A percentile compares a stretch with the other conserved stretches of the same genome.
Conservation (phyloP, 2,888 invertebrate species). For the Agrilus mali region DNA sequence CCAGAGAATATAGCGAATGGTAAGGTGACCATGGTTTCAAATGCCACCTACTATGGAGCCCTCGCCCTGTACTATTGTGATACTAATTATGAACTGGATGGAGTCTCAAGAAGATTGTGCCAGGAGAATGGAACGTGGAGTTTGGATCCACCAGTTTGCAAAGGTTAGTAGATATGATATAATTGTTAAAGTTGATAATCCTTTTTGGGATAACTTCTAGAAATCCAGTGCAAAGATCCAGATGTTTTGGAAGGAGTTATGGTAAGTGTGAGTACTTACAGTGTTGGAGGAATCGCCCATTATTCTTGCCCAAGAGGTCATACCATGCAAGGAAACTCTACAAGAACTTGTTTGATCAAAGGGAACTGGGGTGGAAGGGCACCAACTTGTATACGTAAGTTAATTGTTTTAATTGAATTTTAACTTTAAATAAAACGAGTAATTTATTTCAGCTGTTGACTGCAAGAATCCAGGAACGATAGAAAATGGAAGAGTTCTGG, state of each 20-base stretch:
- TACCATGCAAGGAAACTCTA: slow-evolving; percentile 65
- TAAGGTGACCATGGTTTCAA: slow-evolving; percentile 66
- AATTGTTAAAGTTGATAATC: neutral
- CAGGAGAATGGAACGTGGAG: slow-evolving; percentile 87
- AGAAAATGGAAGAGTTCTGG: slow-evolving; percentile 76
- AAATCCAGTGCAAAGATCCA: slow-evolving; percentile 69
- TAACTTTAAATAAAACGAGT: neutral
- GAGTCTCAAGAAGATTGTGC: slow-evolving; percentile 70
- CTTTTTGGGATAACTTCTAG: slow-evolving; percentile 29
- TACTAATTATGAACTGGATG: slow-evolving; percentile 66
- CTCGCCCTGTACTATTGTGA: slow-evolving; percentile 76
- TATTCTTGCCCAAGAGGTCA: slow-evolving; percentile 77
- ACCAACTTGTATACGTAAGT: slow-evolving; percentile 71
- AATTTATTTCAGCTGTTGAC: slow-evolving; percentile 55
- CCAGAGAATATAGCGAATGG: slow-evolving; percentile 63
- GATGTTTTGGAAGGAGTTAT: slow-evolving; percentile 45
- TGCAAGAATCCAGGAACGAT: slow-evolving; percentile 69
- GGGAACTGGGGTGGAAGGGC: slow-evolving; percentile 74
- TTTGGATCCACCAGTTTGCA: slow-evolving; percentile 67
- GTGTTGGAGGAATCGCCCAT: slow-evolving; percentile 67
- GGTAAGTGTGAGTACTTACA: slow-evolving; percentile 48
- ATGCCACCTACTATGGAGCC: slow-evolving; percentile 81
- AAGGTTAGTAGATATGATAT: slow-evolving; percentile 40
- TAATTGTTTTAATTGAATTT: slow-evolving; percentile 3
- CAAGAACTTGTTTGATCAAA: slow-evolving; percentile 59